These are phyloP conservation scores for Taeniopygia guttata DNA, from an alignment of 2,797 vertebrate species.

Conservation along the genomic window DNA sequence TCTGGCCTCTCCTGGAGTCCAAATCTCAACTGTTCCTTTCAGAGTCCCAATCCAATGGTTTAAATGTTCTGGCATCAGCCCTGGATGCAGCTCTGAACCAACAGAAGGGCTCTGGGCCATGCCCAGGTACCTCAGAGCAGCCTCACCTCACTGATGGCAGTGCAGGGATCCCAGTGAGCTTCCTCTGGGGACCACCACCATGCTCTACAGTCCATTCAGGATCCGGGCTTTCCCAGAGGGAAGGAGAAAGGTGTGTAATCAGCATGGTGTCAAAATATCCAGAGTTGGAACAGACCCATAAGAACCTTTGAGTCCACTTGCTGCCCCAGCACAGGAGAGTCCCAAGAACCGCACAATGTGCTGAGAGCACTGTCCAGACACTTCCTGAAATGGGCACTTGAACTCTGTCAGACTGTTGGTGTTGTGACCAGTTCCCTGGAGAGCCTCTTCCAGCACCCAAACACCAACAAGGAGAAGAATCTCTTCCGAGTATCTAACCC, in stretches of 20 bases:
- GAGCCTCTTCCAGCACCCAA: neutral
- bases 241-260: neutral
- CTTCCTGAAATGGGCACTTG: neutral
- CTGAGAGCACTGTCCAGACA: neutral
- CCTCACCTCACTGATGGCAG: neutral
- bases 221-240: neutral
- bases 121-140: neutral
- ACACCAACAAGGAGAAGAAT: neutral
- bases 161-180: neutral
- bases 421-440: neutral
- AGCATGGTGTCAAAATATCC: neutral
- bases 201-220: neutral
- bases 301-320: neutral
- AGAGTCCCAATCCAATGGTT: neutral
- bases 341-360: accelerated
- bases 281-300: neutral
- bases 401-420: neutral
- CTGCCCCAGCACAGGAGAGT: neutral
- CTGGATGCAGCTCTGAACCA: neutral
- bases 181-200: accelerated
- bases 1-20: neutral
- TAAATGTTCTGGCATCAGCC: neutral
- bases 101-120: neutral
- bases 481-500: neutral
- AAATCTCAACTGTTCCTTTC: neutral